Evolutionary conservation across 2,113 vertebrate genomes (phyloP), one percentile per base, ranked within the genome.

Genomic region (Casuarius casuarius): DNA sequence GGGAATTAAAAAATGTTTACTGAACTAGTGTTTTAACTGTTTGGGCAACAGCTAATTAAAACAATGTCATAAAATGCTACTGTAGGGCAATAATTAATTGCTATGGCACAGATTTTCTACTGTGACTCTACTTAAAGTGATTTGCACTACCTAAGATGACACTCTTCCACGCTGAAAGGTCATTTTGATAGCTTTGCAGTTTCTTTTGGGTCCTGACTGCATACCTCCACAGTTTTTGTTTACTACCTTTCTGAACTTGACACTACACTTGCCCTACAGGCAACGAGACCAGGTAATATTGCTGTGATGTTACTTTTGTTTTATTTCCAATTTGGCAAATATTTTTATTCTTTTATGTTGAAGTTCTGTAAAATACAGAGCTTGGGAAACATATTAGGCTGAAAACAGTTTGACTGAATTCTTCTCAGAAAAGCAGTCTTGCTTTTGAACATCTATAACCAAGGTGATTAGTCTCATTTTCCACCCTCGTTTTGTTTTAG

Each of bases 131-230:
- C 33, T 70, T 66, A 16, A 77, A 63, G 18, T 38, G 65, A 75
- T 9, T 20, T 1, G 52, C 21, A 10, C 2, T 65, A 42, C 25
- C 62, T 0, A 0, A 13, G n/a, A 54, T 5, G 21, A 44, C 62
- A 66, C 20, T 61, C 38, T 76, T 29, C 54, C 51, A 52, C 52
- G 44, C 33, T 46, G 66, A 83, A 85, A 82, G 74, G 74, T 51
- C 48, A 48, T 67, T 74, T 10, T 2, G 26, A 68, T 31, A 54
- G n/a, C 38, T 90, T 51, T n/a, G 74, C 16, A 52, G 54, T 13
- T 40, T 20, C 71, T 80, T 20, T 2, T 26, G 28, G 29, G 65
- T 72, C 46, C 61, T 91, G 26, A 16, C 28, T 70, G 26, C 28
- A 61, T 14, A 40, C 29, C 5, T 85, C 52, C 61, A 42, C 0